phyloP scores from a whole-genome alignment of 37 sponge, comb jelly and placozoan species.

The Hormiphora californensis region DNA sequence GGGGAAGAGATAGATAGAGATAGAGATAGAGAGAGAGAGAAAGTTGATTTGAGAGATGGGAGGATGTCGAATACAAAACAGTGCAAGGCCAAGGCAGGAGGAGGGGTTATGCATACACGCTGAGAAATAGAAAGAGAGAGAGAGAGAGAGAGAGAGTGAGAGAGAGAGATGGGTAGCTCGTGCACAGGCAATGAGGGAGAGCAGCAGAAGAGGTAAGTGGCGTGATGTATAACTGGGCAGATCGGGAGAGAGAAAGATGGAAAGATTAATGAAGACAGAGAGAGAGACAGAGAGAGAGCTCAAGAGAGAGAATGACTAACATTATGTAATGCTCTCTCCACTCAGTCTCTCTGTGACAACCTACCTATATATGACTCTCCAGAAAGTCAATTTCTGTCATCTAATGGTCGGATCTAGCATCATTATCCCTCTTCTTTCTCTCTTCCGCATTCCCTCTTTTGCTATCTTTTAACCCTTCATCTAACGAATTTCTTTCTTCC shows the following conservation, averaged over 20 bases:
- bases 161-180: slow-evolving; percentile 54
- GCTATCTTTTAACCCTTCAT: neutral
- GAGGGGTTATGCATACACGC: too few relatives aligned
- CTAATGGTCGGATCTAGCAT: neutral
- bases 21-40: too few relatives aligned
- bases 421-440: neutral
- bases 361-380: neutral
- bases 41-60: too few relatives aligned
- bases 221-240: slow-evolving; percentile 20
- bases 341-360: neutral
- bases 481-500: too few relatives aligned
- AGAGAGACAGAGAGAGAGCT: slow-evolving; percentile 53
- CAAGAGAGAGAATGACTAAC: neutral
- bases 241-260: slow-evolving; percentile 58
- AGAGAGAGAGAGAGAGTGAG: neutral
- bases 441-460: neutral
- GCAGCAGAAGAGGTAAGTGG: slow-evolving; percentile 13
- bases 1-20: too few relatives aligned
- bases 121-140: neutral
- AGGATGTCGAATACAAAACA: too few relatives aligned
- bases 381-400: too few relatives aligned
- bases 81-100: too few relatives aligned
- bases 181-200: slow-evolving; percentile 32
- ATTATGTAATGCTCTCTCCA: neutral
- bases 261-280: slow-evolving; percentile 48